These are phyloP conservation scores for Hermetia illucens DNA, from an alignment of 1,140 invertebrate genomes.

Conservation along the genomic window DNA sequence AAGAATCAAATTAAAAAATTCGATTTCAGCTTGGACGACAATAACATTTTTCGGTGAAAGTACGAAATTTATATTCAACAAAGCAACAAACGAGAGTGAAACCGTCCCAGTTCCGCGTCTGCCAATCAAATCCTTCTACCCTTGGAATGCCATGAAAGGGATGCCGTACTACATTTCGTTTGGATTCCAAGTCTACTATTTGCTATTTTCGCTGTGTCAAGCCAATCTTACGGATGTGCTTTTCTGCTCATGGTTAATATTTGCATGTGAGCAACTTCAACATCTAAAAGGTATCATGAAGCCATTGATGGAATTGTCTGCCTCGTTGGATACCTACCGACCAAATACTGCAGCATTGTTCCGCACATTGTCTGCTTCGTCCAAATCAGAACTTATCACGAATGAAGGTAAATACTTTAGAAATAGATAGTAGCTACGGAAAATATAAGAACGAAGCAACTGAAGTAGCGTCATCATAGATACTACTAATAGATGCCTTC, in stretches of 20 bases:
- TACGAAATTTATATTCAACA: conserved; percentile 45
- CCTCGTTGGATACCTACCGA: conserved; percentile 60
- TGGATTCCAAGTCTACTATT: conserved; percentile 59
- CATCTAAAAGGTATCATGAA: conserved; percentile 74
- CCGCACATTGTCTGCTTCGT: conserved; percentile 40
- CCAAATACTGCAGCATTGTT: conserved; percentile 67
- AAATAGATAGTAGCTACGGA: no score
- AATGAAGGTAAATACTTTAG: conserved; percentile 30
- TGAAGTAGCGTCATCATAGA: no score
- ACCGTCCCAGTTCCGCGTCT: conserved; percentile 53
- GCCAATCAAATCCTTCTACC: conserved; percentile 59
- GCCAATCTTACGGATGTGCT: conserved; percentile 58
- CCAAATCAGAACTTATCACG: conserved; percentile 34
- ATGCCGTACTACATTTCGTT: conserved; percentile 49
- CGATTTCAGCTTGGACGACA: conserved; percentile 47
- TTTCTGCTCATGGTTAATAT: conserved; percentile 71
- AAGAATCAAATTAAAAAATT: no score
- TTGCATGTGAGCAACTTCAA: conserved; percentile 68
- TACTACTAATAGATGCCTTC: no score
- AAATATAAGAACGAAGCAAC: no score
- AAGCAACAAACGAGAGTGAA: conserved; percentile 56
- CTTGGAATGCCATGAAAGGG: conserved; percentile 52
- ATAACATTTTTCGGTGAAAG: conserved; percentile 67
- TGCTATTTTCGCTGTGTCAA: conserved; percentile 52
- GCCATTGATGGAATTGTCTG: conserved; percentile 67